Percentiles rank a stretch among this genome's conserved stretches.
Evolutionary conservation across 2,113 vertebrate genomes (phyloP).

Genomic region (Bubalus kerabau): DNA sequence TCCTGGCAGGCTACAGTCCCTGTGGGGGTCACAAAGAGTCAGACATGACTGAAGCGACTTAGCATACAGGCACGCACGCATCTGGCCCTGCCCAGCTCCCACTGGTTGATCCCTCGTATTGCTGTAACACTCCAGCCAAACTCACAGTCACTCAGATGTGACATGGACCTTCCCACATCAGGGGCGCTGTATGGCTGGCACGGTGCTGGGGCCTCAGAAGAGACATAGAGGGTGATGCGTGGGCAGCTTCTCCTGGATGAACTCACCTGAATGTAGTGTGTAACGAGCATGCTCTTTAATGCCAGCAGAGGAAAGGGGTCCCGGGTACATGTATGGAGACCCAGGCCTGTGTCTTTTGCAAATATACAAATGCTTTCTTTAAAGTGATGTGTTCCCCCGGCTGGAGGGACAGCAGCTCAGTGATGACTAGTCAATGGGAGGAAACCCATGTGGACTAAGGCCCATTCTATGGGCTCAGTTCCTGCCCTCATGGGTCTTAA

Average conservation of each 20-base stretch:
- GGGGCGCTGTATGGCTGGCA: neutral
- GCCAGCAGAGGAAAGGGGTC: neutral
- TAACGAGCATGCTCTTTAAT: neutral
- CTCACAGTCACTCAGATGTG: neutral
- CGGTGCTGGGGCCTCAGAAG: neutral
- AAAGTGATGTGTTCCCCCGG: neutral
- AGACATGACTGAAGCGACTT: neutral
- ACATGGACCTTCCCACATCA: neutral
- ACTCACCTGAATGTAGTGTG: neutral
- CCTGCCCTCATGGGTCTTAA: accelerated
- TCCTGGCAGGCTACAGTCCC: neutral
- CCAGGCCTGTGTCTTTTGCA: neutral
- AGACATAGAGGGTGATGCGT: neutral
- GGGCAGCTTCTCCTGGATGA: neutral
- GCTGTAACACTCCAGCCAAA: neutral
- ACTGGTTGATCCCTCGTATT: neutral
- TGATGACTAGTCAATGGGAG: neutral
- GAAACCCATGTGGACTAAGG: accelerated
- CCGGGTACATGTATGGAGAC: accelerated
- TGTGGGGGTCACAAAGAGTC: neutral
- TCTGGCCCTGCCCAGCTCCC: neutral
- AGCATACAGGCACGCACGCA: neutral
- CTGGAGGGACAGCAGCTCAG: neutral
- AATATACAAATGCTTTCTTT: neutral
- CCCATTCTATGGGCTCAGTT: accelerated